Percentiles rank a stretch among this genome's conserved stretches.
Evolutionary conservation across 1,140 invertebrate species (phyloP).

Genomic region (Drosophila nasuta): DNA sequence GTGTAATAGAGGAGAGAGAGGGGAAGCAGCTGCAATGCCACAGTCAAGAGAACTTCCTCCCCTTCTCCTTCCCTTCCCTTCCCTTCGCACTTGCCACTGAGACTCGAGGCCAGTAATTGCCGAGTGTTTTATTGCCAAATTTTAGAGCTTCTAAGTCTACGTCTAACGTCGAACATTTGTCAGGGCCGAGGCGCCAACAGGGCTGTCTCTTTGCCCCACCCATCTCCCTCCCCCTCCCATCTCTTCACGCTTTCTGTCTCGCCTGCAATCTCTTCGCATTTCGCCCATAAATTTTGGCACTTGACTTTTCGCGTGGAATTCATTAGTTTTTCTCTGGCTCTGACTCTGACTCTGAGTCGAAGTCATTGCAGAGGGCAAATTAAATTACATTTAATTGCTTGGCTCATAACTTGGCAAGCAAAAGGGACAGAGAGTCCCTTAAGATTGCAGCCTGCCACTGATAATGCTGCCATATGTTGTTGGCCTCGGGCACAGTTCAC

Average conservation of each 20-base stretch:
- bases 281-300: constrained; percentile 59
- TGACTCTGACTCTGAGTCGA: constrained; percentile 26
- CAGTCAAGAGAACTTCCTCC: not conserved
- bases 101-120: constrained; percentile 66
- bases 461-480: constrained; percentile 50
- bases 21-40: constrained; percentile 10
- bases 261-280: not conserved
- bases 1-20: not conserved
- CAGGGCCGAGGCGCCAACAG: constrained; percentile 57
- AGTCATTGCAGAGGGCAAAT: constrained; percentile 60
- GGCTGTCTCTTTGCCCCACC: constrained; percentile 3
- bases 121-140: constrained; percentile 83
- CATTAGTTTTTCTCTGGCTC: constrained; percentile 70
- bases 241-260: too few species aligned
- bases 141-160: constrained; percentile 70
- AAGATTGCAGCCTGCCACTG: constrained; percentile 46
- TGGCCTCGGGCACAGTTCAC: constrained; percentile 25
- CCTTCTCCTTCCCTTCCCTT: not conserved
- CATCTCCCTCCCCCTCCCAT: not conserved
- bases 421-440: not conserved
- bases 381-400: constrained; percentile 82
- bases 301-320: constrained; percentile 71
- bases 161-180: constrained; percentile 81
- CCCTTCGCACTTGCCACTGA: not conserved
- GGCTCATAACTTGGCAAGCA: constrained; percentile 66